Conservation (phyloP, 2,113 vertebrate species). For the Collichthys lucidus region DNA sequence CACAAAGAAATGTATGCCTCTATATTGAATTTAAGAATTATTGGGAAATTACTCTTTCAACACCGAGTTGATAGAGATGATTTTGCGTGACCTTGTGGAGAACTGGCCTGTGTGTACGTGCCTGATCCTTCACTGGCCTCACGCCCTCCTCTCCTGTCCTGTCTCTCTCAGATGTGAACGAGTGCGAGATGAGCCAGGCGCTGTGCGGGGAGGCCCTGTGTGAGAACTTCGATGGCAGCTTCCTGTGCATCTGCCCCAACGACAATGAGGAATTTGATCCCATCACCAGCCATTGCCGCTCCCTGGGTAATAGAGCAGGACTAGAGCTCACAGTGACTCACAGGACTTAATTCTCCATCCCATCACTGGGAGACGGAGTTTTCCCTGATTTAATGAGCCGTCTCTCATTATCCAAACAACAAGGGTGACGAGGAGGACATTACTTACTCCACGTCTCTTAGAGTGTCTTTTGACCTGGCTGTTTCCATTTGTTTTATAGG, state of each 20-base stretch:
- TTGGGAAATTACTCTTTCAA: neutral
- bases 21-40: no score
- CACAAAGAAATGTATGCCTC: neutral
- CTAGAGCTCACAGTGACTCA: slow-evolving; percentile 67
- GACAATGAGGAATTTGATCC: slow-evolving; percentile 88
- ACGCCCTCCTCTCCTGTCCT: slow-evolving; percentile 44
- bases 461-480: slow-evolving; percentile 65
- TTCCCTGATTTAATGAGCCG: slow-evolving; percentile 79
- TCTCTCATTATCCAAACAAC: slow-evolving; percentile 79
- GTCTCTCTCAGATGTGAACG: slow-evolving; percentile 81
- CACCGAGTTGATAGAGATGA: neutral
- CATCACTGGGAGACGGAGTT: slow-evolving; percentile 72
- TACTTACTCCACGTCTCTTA: slow-evolving; percentile 56
- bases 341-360: slow-evolving; percentile 70
- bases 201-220: slow-evolving; percentile 84
- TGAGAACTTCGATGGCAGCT: slow-evolving; percentile 87
- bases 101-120: slow-evolving; percentile 35
- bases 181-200: slow-evolving; percentile 84
- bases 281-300: slow-evolving; percentile 80
- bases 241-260: slow-evolving; percentile 87
- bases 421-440: slow-evolving; percentile 71
- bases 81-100: slow-evolving; percentile 5
- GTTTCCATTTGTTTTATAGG: slow-evolving; percentile 65
- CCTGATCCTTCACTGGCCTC: slow-evolving; percentile 50
- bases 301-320: slow-evolving; percentile 78